These are phyloP conservation scores for Dascyllus trimaculatus DNA, from an alignment of 2,113 vertebrate genomes.

Conservation along the genomic window DNA sequence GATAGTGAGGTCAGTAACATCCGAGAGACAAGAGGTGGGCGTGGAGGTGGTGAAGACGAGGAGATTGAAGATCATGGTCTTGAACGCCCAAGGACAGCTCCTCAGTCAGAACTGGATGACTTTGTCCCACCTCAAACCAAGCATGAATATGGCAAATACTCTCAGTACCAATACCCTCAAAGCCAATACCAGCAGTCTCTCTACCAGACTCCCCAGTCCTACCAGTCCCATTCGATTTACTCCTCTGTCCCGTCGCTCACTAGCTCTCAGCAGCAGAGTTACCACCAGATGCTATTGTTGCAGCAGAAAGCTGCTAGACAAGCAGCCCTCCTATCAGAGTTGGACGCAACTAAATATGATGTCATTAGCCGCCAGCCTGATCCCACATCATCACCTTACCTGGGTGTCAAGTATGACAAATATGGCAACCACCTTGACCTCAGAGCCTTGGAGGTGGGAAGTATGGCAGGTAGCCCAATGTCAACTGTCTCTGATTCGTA, in stretches of 20 bases:
- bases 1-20: conserved; percentile 97
- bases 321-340: conserved; percentile 88
- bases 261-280: conserved; percentile 92
- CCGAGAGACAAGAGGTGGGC: conserved; percentile 89
- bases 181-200: conserved; percentile 92
- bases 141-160: conserved; percentile 93
- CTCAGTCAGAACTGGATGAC: conserved; percentile 93
- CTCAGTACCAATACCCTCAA: conserved; percentile 94
- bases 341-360: conserved; percentile 97
- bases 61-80: conserved; percentile 87
- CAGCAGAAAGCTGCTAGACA: conserved; percentile 94
- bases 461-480: conserved; percentile 93
- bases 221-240: conserved; percentile 93
- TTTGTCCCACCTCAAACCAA: conserved; percentile 95
- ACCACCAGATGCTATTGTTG: conserved; percentile 94
- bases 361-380: conserved; percentile 94
- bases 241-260: conserved; percentile 94
- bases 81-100: conserved; percentile 94
- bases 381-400: conserved; percentile 88
- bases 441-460: conserved; percentile 91
- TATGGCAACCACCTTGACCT: conserved; percentile 95
- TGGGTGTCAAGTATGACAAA: conserved; percentile 95
- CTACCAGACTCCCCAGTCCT: conserved; percentile 92
- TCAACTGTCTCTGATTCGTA: conserved; percentile 96
- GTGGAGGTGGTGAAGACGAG: conserved; percentile 75